Evolutionary conservation across 2,888 invertebrate genomes (phyloP), one percentile per base, ranked within the genome.

Genomic region (Ferdinandea cuprea): DNA sequence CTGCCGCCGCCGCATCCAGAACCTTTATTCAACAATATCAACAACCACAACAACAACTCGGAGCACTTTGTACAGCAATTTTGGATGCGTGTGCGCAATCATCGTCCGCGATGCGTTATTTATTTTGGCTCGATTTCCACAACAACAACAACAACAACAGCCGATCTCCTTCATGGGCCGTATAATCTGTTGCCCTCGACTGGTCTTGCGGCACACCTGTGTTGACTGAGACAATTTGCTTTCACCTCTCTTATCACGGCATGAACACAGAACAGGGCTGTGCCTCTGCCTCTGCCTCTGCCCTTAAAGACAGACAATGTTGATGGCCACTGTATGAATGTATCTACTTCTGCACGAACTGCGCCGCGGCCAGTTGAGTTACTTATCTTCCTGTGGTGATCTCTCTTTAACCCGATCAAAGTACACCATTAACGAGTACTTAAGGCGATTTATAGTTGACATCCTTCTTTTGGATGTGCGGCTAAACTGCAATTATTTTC

Each of bases 161-260:
- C 59, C 40, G 42, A 50, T 35, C 19, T 37, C 35, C n/a, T 40
- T 42, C 59, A 42, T 30, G 59, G 42, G 13, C 59, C 44, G n/a
- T 37, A 61, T 63, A 71, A 56, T 63, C 71, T 54, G 61, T 54
- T 46, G 46, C 15, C 21, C n/a, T 63, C 63, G 71, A 48, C 65
- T 30, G 54, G 63, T 50, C 48, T 2, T 25, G 5, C 25, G 5
- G 25, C 25, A 37, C 78, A 59, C 59, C 65, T 72, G 72, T 35
- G 40, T 40, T 7, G 21, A 11, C 17, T 35, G 6, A 6, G 19
- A 30, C 54, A 54, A 63, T 54, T 73, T 50, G 52, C 61, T 68
- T 68, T 79, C 54, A 73, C 66, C 61, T 73, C 73, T 11, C 65
- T 58, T 71, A 58, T 48, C 48, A 21, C 19, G 8, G 30, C 40